Percentiles rank a stretch among this genome's conserved stretches.
phyloP scores from a whole-genome alignment of 2,113 vertebrate genomes.

The Circaetus gallicus region DNA sequence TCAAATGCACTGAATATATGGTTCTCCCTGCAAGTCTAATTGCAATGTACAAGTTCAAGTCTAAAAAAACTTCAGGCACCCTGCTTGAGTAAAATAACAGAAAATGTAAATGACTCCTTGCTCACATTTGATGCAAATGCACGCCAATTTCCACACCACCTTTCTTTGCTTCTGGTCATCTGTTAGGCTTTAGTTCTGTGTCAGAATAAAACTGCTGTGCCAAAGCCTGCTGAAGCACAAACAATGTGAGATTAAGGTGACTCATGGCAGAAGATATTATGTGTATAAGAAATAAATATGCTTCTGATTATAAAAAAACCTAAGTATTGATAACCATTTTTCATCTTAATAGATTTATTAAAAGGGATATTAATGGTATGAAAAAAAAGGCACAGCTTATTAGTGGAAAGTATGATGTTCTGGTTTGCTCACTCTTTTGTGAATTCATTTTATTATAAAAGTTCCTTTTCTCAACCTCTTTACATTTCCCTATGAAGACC shows the following conservation, averaged over 20 bases:
- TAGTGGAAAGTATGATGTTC: neutral
- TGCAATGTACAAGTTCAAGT: neutral
- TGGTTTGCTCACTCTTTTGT: neutral
- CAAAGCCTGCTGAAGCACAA: neutral
- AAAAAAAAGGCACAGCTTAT: neutral
- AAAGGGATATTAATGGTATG: neutral
- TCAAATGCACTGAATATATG: rapidly evolving
- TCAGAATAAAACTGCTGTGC: neutral
- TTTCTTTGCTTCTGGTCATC: neutral
- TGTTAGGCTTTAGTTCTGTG: neutral
- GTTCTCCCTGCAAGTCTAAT: neutral
- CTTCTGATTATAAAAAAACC: neutral
- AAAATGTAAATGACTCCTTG: neutral
- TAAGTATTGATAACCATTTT: neutral
- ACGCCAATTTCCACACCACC: neutral
- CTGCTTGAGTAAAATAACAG: neutral
- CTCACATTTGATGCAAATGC: neutral
- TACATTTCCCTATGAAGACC: neutral
- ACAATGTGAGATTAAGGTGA: neutral
- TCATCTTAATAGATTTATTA: neutral
- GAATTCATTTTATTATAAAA: neutral
- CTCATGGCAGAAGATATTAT: neutral
- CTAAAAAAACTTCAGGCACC: neutral
- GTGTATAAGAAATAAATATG: neutral
- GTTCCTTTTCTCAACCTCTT: neutral